Percentiles rank a stretch among this genome's conserved stretches.
phyloP scores from a whole-genome alignment of 2,797 vertebrate species.

The Hydrolagus colliei region DNA sequence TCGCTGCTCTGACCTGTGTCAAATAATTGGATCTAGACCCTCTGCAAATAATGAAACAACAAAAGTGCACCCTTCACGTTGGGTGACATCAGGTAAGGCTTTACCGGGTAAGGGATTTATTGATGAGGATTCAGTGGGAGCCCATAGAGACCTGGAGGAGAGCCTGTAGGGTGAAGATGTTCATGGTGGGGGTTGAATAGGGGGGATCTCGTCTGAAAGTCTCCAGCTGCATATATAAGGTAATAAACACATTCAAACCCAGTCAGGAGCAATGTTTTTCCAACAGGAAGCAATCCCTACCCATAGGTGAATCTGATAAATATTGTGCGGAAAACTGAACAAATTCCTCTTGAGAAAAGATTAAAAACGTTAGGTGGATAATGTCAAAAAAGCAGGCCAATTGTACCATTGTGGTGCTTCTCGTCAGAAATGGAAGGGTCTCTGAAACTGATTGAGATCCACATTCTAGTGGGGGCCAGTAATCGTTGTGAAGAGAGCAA shows the following conservation, averaged over 20 bases:
- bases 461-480: not conserved
- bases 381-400: not conserved
- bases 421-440: not conserved
- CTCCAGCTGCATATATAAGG: not conserved
- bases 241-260: not conserved
- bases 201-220: not conserved
- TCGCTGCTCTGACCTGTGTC: no score
- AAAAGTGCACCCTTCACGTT: no score
- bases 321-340: not conserved
- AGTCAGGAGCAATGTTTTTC: not conserved
- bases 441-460: not conserved
- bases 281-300: not conserved
- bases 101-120: no score
- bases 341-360: not conserved
- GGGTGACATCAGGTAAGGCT: no score
- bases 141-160: no score
- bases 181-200: no score
- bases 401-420: not conserved
- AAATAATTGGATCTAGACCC: no score
- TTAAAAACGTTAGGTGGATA: slow-evolving; percentile 1
- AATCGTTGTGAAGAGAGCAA: not conserved
- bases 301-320: not conserved
- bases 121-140: no score
- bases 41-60: no score
- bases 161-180: no score